These are phyloP conservation scores for Lichenostomus cassidix DNA, from an alignment of 2,113 vertebrate species.

Conservation along the genomic window DNA sequence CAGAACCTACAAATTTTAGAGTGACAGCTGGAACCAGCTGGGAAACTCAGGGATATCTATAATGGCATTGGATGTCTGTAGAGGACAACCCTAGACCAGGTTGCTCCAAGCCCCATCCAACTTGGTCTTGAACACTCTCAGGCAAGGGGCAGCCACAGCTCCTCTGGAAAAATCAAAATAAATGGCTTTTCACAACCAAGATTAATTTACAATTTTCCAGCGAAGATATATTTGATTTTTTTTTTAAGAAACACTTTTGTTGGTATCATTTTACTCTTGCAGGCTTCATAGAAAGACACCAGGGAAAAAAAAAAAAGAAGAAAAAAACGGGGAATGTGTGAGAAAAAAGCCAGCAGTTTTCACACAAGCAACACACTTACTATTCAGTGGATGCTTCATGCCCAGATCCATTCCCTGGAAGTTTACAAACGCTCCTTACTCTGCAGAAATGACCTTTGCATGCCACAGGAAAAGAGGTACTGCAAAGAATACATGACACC, in stretches of 20 bases:
- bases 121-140: not conserved
- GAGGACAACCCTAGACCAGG: accelerated
- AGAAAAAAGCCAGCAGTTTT: not conserved
- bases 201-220: not conserved
- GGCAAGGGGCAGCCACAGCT: not conserved
- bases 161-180: not conserved
- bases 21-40: not conserved
- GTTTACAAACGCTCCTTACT: not conserved
- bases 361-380: not conserved
- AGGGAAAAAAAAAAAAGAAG: accelerated
- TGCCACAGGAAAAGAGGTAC: not conserved
- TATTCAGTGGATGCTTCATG: not conserved
- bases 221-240: not conserved
- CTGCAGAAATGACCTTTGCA: conserved; percentile 15
- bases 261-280: not conserved
- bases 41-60: not conserved
- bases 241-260: not conserved
- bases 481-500: not conserved
- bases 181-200: not conserved
- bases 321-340: accelerated
- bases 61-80: not conserved
- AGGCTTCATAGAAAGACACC: not conserved
- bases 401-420: not conserved
- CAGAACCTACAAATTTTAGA: not conserved
- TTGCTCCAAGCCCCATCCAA: accelerated